phyloP scores from a whole-genome alignment of 2,888 invertebrate genomes.

The Pachymerium ferrugineum region DNA sequence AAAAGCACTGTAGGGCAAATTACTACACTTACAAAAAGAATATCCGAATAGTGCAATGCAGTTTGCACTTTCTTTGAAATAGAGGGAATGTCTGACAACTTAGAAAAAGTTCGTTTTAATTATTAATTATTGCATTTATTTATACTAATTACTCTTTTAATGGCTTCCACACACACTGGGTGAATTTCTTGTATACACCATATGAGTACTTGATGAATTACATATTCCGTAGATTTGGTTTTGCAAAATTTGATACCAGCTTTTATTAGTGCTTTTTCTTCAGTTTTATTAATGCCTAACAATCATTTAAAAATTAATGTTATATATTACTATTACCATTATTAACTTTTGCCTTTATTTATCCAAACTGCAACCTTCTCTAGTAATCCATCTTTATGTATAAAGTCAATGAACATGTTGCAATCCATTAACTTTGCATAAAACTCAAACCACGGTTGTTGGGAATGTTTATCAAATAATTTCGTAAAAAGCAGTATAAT shows the following conservation, averaged over 20 bases:
- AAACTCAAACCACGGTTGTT: neutral
- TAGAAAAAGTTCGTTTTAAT: neutral
- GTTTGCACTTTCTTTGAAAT: slow-evolving; percentile 3
- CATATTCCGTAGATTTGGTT: neutral
- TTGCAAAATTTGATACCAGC: neutral
- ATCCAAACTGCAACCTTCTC: neutral
- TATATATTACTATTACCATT: neutral
- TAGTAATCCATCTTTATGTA: neutral
- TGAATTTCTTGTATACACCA: slow-evolving; percentile 5
- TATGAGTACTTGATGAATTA: neutral
- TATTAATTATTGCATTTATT: neutral
- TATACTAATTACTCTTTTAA: neutral
- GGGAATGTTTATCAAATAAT: neutral
- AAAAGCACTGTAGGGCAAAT: neutral
- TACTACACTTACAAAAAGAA: neutral
- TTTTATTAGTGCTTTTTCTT: neutral
- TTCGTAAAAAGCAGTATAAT: neutral
- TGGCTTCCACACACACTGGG: neutral
- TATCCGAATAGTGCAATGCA: neutral
- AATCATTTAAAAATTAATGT: neutral
- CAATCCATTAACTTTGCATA: neutral
- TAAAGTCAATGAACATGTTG: neutral
- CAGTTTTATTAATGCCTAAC: neutral
- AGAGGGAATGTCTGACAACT: neutral
- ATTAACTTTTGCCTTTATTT: neutral